These are phyloP conservation scores for Ceyx margarethae DNA, from an alignment of 2,113 vertebrate genomes.

Conservation along the genomic window DNA sequence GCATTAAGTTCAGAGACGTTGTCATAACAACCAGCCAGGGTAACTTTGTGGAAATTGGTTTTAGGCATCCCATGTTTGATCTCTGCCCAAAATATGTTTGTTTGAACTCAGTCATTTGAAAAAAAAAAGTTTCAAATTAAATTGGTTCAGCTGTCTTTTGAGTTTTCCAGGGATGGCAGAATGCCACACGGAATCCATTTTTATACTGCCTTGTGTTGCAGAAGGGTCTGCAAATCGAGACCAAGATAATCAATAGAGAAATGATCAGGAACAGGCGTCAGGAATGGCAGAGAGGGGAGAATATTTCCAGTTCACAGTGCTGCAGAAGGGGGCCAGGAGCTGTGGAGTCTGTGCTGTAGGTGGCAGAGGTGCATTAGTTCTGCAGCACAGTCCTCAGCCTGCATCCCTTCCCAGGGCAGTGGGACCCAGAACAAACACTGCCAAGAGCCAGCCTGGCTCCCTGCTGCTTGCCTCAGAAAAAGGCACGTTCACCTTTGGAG, in stretches of 20 bases:
- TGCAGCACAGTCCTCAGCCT: background rate
- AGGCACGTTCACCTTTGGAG: background rate
- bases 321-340: background rate
- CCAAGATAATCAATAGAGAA: background rate
- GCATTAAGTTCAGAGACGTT: background rate
- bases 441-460: background rate
- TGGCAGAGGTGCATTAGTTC: conserved; percentile 43
- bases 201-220: background rate
- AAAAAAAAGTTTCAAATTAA: background rate
- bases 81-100: background rate
- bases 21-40: background rate
- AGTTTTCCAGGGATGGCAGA: background rate
- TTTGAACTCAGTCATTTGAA: background rate
- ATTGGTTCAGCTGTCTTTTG: background rate
- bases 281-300: fast-evolving
- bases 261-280: background rate
- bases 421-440: background rate
- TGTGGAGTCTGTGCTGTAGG: conserved; percentile 23
- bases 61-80: background rate
- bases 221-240: background rate
- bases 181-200: background rate
- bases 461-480: background rate
- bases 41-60: background rate
- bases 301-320: background rate
- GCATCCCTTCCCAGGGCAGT: no score